These are phyloP conservation scores for Rhadina sibilatrix DNA, from an alignment of 2,113 vertebrate species.

Conservation along the genomic window DNA sequence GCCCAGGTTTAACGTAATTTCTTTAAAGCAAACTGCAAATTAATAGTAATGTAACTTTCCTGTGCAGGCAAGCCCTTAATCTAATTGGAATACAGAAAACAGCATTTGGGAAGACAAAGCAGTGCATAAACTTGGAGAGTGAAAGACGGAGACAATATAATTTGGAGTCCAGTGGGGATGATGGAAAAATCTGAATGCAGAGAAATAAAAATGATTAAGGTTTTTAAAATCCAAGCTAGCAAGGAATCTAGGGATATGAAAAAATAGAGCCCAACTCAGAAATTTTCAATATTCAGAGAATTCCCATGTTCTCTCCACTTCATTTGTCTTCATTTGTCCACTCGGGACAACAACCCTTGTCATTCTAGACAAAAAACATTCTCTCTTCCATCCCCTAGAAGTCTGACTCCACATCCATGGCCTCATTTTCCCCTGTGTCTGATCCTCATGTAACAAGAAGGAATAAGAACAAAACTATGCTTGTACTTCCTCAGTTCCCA, in stretches of 20 bases:
- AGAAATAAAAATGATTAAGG: neutral
- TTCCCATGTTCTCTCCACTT: neutral
- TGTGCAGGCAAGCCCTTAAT: constrained; percentile 61
- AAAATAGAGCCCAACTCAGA: neutral
- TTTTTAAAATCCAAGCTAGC: neutral
- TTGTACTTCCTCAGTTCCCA: neutral
- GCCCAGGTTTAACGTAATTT: constrained; percentile 41
- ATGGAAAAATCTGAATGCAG: neutral
- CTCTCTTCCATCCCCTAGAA: neutral
- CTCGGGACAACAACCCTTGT: neutral
- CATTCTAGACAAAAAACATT: neutral
- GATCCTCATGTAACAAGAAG: neutral
- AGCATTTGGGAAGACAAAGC: constrained; percentile 9
- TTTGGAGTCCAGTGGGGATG: neutral
- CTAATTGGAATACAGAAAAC: constrained; percentile 38
- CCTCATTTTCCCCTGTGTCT: neutral
- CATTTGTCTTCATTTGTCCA: neutral
- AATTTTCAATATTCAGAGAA: neutral
- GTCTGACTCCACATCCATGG: neutral
- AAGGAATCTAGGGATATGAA: neutral
- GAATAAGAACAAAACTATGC: neutral
- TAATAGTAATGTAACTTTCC: constrained; percentile 30
- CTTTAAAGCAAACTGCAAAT: constrained; percentile 48
- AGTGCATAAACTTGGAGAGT: neutral
- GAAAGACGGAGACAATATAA: neutral